Evolutionary conservation across 1,140 invertebrate species (phyloP), one percentile per base, ranked within the genome.

Genomic region (Drosophila malerkotliana): DNA sequence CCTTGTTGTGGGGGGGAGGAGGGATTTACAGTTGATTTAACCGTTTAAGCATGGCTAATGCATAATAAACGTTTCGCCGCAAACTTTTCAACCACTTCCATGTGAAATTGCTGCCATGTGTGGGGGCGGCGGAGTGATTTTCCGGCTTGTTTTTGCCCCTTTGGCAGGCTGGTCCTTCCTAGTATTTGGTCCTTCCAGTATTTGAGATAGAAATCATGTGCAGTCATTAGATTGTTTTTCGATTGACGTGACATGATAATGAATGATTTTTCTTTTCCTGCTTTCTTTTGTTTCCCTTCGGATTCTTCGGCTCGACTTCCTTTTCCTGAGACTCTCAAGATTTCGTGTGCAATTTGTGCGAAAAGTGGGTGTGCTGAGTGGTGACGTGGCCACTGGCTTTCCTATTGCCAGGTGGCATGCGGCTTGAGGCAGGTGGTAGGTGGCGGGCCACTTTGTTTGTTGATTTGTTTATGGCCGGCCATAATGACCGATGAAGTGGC

Each of bases 191-290:
- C 34, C 79, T 4, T 37, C 12, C 3, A 37, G 34, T 71, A 83
- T 84, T 88, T 79, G 72, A 90, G 87, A 90, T 90, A 90, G 79
- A 82, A 90, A 90, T 90, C 87, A 90, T 90, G 87, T 90, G 87
- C 87, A 90, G 87, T 83, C 87, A 90, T 90, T 90, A 90, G 87
- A 90, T 90, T 90, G 87, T 78, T 90, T 81, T 90, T 79, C 82
- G 82, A 90, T 90, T 90, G 87, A 90, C 87, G 87, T 90, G 87
- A 90, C 87, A 90, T 83, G 87, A 90, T 90, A 90, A 90, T 90
- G 87, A 90, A 90, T 87, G 87, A 79, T 85, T 87, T 77, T 69
- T 55, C 55, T 37, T 54, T 58, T 21, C 21, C 54, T 56, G 44
- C 51, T 64, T 26, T 68, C 52, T 52, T 63, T 56, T 32, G 45